Base-by-base conservation (phyloP, 2,113 vertebrate genomes). In the Martes martes region DNA sequence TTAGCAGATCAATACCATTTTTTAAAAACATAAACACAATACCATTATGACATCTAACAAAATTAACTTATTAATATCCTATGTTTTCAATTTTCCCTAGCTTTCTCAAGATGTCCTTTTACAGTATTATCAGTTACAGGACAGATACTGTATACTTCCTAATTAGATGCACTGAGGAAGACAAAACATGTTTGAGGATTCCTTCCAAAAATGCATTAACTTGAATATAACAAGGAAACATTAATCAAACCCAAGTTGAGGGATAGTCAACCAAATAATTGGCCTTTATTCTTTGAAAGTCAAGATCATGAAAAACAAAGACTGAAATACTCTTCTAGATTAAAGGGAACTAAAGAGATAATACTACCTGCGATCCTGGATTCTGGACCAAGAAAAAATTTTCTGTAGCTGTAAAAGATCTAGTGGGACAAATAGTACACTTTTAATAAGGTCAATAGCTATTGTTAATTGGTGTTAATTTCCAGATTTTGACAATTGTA, bases 11-110 rank as follows among this genome's bases (percentile, higher is more conserved):
- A 50, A 10, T 61, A 26, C 59, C 59, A 26, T 61, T 61, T 61
- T 61, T 61, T 26, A 3, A 67, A 78, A 93, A 81, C 4, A 31
- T 36, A 78, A 87, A 55, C 45, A 31, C 4, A 94, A 16, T 52
- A 50, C 23, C 31, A 63, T 26, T 55, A 21, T 61, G 10, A 36
- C 23, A 67, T 21, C 28, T 84, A 67, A 59, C 33, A 89, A 89
- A 94, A 39, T 88, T 59, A 85, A 86, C 59, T 94, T 96, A 31
- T 65, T 57, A 92, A 6, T 81, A 95, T 55, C n/a, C 8, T 69
- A 15, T 52, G 16, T 47, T 73, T 81, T 89, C 26, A 63, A 0
- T 82, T 67, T 71, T 52, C 65, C n/a, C 21, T 42, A 14, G 7
- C 65, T 52, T 11, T 73, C 50, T 50, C 91, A 82, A 42, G 91